phyloP scores from a whole-genome alignment of 2,797 vertebrate genomes.

The Loriculus beryllinus region DNA sequence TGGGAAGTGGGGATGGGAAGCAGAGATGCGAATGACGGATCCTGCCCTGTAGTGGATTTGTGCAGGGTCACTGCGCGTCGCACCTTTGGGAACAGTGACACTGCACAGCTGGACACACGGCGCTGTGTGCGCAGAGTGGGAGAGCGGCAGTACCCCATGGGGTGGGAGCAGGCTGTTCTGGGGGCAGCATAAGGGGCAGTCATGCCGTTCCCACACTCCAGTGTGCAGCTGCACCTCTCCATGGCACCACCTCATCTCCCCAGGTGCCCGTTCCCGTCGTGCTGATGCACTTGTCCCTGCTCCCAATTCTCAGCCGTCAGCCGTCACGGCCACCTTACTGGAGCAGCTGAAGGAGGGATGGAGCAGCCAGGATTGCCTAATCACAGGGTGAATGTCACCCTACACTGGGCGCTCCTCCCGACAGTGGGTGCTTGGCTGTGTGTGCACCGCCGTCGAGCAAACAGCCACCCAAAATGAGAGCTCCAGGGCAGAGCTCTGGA shows the following conservation, averaged over 20 bases:
- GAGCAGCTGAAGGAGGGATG: neutral
- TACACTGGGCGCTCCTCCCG: neutral
- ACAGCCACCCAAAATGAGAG: neutral
- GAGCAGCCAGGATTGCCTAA: neutral
- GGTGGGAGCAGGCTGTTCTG: neutral
- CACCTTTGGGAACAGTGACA: rapidly evolving
- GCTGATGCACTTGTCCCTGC: neutral
- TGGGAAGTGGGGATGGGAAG: neutral
- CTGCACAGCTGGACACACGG: rapidly evolving
- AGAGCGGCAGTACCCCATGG: rapidly evolving
- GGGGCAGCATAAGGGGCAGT: neutral
- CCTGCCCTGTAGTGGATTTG: neutral
- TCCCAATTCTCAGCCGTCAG: neutral
- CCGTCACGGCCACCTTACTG: neutral
- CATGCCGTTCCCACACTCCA: rapidly evolving
- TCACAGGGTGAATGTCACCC: neutral
- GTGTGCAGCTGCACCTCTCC: neutral
- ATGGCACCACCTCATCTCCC: constrained; percentile 4
- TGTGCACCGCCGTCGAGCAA: neutral
- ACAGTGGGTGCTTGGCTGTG: neutral
- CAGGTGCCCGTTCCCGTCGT: neutral
- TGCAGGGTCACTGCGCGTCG: rapidly evolving
- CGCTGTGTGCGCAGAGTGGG: neutral
- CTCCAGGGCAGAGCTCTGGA: neutral
- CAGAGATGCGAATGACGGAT: neutral